These are phyloP conservation scores for Bombus soroeensis DNA, from an alignment of 1,140 invertebrate species.

Conservation along the genomic window DNA sequence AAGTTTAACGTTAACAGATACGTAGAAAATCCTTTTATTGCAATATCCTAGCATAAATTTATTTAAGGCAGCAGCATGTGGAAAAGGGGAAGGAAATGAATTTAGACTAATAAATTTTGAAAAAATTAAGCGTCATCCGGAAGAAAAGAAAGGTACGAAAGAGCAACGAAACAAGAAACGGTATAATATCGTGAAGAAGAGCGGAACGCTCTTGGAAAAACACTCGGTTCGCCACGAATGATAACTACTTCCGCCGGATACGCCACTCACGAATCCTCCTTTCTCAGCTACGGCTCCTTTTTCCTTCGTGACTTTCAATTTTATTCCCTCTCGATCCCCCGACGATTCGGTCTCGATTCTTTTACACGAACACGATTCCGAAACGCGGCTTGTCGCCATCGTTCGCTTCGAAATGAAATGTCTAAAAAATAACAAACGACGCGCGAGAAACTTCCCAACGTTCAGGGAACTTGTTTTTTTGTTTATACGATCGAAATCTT, in stretches of 20 bases:
- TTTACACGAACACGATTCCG: not conserved
- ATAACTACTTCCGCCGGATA: constrained; percentile 74
- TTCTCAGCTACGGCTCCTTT: not conserved
- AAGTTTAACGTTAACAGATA: too few species aligned
- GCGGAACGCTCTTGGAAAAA: constrained; percentile 62
- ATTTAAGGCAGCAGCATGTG: too few species aligned
- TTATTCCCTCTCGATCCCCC: not conserved
- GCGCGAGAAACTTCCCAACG: not conserved
- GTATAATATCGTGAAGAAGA: constrained; percentile 52
- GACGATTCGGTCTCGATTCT: not conserved
- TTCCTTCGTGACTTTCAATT: constrained; percentile 50
- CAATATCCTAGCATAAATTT: too few species aligned
- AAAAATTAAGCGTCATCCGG: not conserved
- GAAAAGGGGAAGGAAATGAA: too few species aligned
- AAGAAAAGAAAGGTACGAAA: not conserved
- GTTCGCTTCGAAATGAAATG: constrained; percentile 1
- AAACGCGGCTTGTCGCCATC: not conserved
- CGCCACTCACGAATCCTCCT: constrained; percentile 61
- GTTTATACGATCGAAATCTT: not conserved
- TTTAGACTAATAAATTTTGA: too few species aligned
- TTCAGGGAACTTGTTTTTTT: not conserved
- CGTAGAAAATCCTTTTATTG: too few species aligned
- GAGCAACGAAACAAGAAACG: constrained; percentile 21
- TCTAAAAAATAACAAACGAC: constrained; percentile 15
- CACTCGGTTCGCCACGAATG: constrained; percentile 49